Evolutionary conservation across 1,140 invertebrate genomes (phyloP), one percentile per base, ranked within the genome.

Genomic region (Prorops nasuta): DNA sequence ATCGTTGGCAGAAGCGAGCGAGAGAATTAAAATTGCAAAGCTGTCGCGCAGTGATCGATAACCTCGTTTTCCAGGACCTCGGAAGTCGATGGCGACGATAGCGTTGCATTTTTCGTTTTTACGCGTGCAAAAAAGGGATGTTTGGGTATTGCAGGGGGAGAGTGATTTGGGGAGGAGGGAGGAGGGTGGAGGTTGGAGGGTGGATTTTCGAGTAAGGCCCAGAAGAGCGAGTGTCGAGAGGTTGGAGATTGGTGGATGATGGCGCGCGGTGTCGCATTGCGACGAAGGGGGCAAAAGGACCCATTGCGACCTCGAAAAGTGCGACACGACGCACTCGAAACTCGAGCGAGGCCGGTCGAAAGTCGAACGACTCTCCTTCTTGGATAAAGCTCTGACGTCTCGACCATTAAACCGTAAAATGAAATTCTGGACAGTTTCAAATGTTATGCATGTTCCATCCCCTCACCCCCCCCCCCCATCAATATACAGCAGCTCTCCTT

Each of bases 211-310:
- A n/a, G n/a, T n/a, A n/a, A n/a, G n/a, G n/a, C n/a, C n/a, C n/a
- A 48, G 32, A 56, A 45, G 44, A 49, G 51, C 20, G 46, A 43
- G 50, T 24, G 37, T 31, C 38, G 38, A 34, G 20, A 36, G 42
- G 49, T 50, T 45, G 36, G 56, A 58, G 56, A 17, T 57, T 35
- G 32, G 34, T n/a, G n/a, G n/a, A n/a, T n/a, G n/a, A n/a, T n/a
- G n/a, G n/a, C n/a, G n/a, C n/a, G 44, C 50, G 58, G 46, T 61
- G 60, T 62, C 60, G 60, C 60, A 62, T 54, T 62, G 60, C 60
- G 60, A 50, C 60, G 58, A 42, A 44, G 37, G 35, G 24, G 57
- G 53, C 42, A 61, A 61, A 60, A 56, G 58, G 60, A 60, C 36
- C 57, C 58, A 46, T 54, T 49, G 49, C 60, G 60, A 62, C 60